These are phyloP conservation scores for Loxodonta africana DNA, from an alignment of 2,113 vertebrate genomes.

Conservation along the genomic window DNA sequence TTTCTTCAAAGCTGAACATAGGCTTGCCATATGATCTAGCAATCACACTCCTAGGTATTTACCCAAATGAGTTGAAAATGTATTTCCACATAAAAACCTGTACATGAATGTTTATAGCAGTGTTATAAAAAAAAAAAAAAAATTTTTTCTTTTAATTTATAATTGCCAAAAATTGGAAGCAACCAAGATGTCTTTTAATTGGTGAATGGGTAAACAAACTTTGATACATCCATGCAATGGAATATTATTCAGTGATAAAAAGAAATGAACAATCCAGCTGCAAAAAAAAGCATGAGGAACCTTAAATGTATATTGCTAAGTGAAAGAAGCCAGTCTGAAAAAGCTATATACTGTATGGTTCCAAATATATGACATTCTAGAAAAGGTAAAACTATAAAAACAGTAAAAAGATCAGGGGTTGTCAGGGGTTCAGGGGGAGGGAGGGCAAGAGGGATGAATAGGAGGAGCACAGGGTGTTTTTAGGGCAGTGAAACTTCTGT, in stretches of 20 bases:
- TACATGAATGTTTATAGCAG: neutral
- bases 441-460: neutral
- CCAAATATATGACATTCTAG: neutral
- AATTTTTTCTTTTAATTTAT: neutral
- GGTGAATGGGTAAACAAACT: neutral
- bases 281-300: neutral
- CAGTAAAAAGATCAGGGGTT: neutral
- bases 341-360: neutral
- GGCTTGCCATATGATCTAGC: neutral
- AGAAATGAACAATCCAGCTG: neutral
- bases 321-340: neutral
- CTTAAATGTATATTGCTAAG: neutral
- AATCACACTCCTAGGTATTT: neutral
- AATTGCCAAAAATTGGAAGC: neutral
- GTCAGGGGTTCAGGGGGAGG: neutral
- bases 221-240: neutral
- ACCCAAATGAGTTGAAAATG: neutral
- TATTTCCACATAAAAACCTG: neutral
- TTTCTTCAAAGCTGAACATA: neutral
- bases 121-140: neutral
- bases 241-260: neutral
- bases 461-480: neutral
- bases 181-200: neutral
- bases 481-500: neutral
- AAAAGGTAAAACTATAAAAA: neutral